phyloP scores from a whole-genome alignment of 2,797 vertebrate genomes.

The Pampus argenteus region DNA sequence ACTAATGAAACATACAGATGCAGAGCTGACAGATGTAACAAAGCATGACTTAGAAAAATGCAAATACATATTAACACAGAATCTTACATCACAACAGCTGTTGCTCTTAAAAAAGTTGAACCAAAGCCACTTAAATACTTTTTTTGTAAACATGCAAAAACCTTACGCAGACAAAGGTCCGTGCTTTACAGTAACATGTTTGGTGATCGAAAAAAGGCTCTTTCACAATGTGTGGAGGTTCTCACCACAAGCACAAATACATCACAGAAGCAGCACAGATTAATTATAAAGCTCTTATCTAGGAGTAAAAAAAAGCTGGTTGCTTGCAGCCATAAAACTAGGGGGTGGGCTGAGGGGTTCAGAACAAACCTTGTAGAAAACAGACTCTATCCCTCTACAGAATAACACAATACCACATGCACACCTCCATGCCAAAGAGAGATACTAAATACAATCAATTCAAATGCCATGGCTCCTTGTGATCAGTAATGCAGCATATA shows the following conservation, averaged over 20 bases:
- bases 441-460: conserved; percentile 72
- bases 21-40: conserved; percentile 33
- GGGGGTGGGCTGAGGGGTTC: too few species aligned
- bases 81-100: conserved; percentile 56
- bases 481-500: conserved; percentile 70
- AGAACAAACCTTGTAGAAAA: conserved; percentile 46
- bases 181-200: conserved; percentile 62
- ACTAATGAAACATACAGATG: conserved; percentile 42
- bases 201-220: conserved; percentile 29
- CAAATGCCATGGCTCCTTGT: conserved; percentile 60
- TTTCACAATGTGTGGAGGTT: conserved; percentile 27
- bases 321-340: conserved; percentile 62
- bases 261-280: conserved; percentile 63
- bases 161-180: conserved; percentile 19
- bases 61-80: conserved; percentile 53
- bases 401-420: conserved; percentile 65
- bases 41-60: conserved; percentile 42
- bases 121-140: conserved; percentile 58
- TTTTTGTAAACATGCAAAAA: conserved; percentile 71
- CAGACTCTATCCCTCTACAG: background rate
- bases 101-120: conserved; percentile 38
- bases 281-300: conserved; percentile 72
- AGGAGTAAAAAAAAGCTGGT: conserved; percentile 67
- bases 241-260: conserved; percentile 53
- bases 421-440: conserved; percentile 66